Evolutionary conservation across 2,888 invertebrate genomes (phyloP), one percentile per base, ranked within the genome.

Genomic region (Papilio protenor): DNA sequence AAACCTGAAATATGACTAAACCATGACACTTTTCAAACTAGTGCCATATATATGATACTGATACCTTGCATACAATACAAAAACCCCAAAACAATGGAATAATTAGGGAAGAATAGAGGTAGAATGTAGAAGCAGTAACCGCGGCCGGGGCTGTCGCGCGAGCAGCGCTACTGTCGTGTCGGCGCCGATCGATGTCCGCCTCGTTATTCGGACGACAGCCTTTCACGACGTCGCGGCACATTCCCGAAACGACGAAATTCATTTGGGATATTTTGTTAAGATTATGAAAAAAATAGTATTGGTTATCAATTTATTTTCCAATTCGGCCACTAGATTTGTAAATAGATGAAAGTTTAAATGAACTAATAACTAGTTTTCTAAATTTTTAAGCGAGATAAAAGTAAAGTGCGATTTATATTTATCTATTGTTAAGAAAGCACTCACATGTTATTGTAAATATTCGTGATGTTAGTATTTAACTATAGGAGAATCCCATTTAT

Each of bases 201-300:
- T 92, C 94, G 94, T 95, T 94, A 94, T 94, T 94, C 94, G 95
- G 94, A 91, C 95, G 95, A 94, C 95, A 94, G 94, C 95, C 95
- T 93, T 92, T 93, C 92, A 93, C 92, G 92, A 92, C 90, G 91
- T 87, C 90, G 90, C 88, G 89, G 87, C 81, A 85, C 80, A 80
- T 82, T 84, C 86, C 86, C 87, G 81, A 82, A 88, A 87, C 86
- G 81, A 79, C 79, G 82, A 77, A 18, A 16, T 45, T 70, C 64
- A 27, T 59, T 78, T 73, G 69, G 21, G 69, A 73, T 40, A 66
- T 66, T 66, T 66, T 40, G 18, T 33, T 40, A 40, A 40, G 18
- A 66, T 64, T 16, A 33, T 27, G 27, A 33, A 64, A 18, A 27
- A 33, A 16, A 16, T 33, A 16, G 55, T 40, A 40, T 8, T 1